Conservation (phyloP, 1,140 invertebrate genomes). For the Drosophila nannoptera region DNA sequence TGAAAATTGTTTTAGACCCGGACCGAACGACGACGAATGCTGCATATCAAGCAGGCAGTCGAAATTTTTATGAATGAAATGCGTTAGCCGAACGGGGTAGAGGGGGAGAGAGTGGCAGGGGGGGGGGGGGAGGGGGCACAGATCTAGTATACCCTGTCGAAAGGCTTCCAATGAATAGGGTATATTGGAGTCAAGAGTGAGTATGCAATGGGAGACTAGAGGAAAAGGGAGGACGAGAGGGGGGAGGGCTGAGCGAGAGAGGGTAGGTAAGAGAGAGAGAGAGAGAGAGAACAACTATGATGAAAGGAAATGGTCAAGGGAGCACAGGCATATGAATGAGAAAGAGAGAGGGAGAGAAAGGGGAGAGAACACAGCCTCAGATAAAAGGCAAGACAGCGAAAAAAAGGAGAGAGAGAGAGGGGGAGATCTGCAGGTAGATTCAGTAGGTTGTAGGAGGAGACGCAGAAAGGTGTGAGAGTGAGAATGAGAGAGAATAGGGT, state of each 20-base stretch:
- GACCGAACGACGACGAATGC: neutral
- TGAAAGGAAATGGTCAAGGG: neutral
- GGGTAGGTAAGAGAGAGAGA: neutral
- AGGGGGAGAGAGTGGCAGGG: neutral
- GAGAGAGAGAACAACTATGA: neutral
- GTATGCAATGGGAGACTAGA: neutral
- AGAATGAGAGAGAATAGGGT: neutral
- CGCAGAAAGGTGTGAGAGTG: neutral
- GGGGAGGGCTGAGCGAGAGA: neutral
- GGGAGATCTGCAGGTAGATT: neutral
- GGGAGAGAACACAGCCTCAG: neutral
- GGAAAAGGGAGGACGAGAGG: neutral
- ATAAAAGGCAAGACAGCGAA: neutral
- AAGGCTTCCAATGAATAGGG: neutral
- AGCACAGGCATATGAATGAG: too few relatives aligned
- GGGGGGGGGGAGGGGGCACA: neutral
- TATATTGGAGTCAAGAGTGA: neutral
- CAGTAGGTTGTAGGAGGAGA: neutral
- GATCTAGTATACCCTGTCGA: neutral
- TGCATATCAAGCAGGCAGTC: conserved; percentile 18
- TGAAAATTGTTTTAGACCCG: conserved; percentile 1
- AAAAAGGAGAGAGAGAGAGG: neutral
- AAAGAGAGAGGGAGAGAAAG: neutral
- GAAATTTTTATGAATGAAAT: conserved; percentile 39
- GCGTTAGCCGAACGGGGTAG: neutral